phyloP scores from a whole-genome alignment of 2,113 vertebrate genomes.

The Nibea albiflora region DNA sequence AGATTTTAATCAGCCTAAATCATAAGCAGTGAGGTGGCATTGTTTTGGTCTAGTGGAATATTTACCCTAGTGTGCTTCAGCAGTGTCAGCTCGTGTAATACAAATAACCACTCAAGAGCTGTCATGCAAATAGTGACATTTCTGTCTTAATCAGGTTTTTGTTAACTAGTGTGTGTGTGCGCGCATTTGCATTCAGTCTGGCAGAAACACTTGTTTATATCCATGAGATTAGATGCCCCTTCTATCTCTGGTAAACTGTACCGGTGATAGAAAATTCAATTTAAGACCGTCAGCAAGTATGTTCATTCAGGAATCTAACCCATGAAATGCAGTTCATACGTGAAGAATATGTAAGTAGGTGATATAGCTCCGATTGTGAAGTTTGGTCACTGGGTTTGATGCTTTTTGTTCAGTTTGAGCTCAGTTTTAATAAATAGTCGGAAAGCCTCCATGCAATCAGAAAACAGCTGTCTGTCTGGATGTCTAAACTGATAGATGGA shows the following conservation, averaged over 20 bases:
- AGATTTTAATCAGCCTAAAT: background rate
- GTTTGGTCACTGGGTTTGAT: background rate
- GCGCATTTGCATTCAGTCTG: constrained; percentile 1
- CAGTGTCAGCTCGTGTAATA: constrained; percentile 3
- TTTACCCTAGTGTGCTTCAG: background rate
- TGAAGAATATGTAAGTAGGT: background rate
- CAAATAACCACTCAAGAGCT: background rate
- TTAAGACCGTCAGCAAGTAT: constrained; percentile 2
- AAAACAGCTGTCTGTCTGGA: constrained; percentile 2
- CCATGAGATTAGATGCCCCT: constrained; percentile 21
- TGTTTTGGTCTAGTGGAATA: background rate
- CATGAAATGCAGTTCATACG: background rate
- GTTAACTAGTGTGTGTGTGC: background rate
- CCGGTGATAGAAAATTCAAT: constrained; percentile 9
- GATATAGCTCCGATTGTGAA: background rate
- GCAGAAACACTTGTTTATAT: constrained; percentile 27
- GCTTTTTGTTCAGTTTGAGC: background rate
- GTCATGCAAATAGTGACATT: background rate
- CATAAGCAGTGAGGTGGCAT: background rate
- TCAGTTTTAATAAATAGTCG: constrained; percentile 2
- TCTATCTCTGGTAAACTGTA: background rate
- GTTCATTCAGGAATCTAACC: constrained; percentile 1
- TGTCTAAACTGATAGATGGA: constrained; percentile 10
- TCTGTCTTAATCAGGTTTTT: background rate
- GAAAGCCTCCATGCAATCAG: background rate